Evolutionary conservation across 2,797 vertebrate genomes (phyloP).

Genomic region (Cyclopterus lumpus): DNA sequence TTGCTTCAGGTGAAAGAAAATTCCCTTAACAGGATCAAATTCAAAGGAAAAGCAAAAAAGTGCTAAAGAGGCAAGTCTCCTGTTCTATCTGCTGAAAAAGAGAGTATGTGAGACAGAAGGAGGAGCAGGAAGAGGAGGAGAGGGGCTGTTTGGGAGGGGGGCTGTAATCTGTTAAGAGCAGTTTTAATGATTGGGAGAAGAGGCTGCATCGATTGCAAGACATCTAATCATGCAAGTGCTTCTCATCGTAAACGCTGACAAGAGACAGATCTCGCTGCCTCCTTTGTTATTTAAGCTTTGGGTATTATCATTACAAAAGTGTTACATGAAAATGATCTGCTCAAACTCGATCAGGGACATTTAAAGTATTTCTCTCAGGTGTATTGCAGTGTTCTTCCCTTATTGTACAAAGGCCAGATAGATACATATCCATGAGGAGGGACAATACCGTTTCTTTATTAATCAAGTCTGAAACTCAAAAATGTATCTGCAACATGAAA

Average conservation of each 20-base stretch:
- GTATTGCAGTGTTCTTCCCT: neutral
- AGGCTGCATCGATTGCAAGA: constrained; percentile 77
- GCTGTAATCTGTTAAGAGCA: constrained; percentile 85
- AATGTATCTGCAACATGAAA: neutral
- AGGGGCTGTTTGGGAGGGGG: constrained; percentile 71
- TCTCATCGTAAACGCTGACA: constrained; percentile 82
- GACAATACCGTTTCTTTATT: neutral
- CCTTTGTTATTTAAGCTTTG: constrained; percentile 70
- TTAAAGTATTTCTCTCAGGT: constrained; percentile 42
- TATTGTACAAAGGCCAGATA: constrained; percentile 26
- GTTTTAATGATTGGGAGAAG: constrained; percentile 81
- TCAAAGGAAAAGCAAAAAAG: constrained; percentile 19
- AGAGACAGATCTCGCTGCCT: constrained; percentile 79
- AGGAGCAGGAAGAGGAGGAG: constrained; percentile 60
- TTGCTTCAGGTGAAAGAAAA: constrained; percentile 1
- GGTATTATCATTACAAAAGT: constrained; percentile 77
- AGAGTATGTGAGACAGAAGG: constrained; percentile 50
- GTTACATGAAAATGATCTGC: constrained; percentile 79
- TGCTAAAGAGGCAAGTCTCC: constrained; percentile 20
- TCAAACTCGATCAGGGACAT: constrained; percentile 68
- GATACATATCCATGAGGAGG: neutral
- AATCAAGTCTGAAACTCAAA: neutral
- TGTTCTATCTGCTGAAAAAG: constrained; percentile 33
- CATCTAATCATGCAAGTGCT: constrained; percentile 84
- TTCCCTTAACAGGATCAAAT: constrained; percentile 13